These are phyloP conservation scores for Lissonota sp. DNA, from an alignment of 2,888 invertebrate species.

Conservation along the genomic window DNA sequence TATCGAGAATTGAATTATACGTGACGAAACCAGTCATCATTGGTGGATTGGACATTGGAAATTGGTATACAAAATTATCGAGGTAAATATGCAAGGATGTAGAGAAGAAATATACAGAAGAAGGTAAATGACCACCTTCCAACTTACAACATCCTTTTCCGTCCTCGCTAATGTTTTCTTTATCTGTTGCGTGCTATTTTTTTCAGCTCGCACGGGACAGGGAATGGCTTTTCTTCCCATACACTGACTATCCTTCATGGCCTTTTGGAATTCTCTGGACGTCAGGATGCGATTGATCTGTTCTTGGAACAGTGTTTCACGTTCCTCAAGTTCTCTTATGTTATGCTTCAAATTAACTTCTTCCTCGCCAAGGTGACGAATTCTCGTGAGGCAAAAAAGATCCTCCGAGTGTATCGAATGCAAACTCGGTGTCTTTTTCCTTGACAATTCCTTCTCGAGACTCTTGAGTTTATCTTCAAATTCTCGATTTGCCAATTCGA, in stretches of 20 bases:
- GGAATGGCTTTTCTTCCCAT: too few relatives aligned
- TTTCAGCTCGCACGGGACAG: constrained; percentile 56
- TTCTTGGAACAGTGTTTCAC: constrained; percentile 71
- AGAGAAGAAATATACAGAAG: too few relatives aligned
- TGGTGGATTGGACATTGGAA: too few relatives aligned
- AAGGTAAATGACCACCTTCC: too few relatives aligned
- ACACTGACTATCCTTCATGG: neutral
- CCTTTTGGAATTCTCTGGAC: constrained; percentile 62
- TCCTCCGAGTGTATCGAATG: constrained; percentile 78
- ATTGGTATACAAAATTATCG: too few relatives aligned
- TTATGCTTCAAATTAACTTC: constrained; percentile 74
- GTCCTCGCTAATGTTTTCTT: constrained; percentile 60
- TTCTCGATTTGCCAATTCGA: constrained; percentile 75
- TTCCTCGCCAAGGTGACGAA: constrained; percentile 75
- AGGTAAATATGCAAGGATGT: too few relatives aligned
- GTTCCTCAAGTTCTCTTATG: constrained; percentile 76
- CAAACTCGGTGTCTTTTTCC: constrained; percentile 68
- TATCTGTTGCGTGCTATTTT: constrained; percentile 50
- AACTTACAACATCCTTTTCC: constrained; percentile 58
- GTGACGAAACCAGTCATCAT: too few relatives aligned
- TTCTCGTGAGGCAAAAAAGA: constrained; percentile 74
- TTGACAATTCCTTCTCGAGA: constrained; percentile 70
- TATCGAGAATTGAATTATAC: too few relatives aligned
- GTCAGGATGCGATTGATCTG: constrained; percentile 74
- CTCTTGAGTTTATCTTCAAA: constrained; percentile 68